These are phyloP conservation scores for Pseudomyrmex pallidus DNA, from an alignment of 1,140 invertebrate genomes.

Conservation along the genomic window DNA sequence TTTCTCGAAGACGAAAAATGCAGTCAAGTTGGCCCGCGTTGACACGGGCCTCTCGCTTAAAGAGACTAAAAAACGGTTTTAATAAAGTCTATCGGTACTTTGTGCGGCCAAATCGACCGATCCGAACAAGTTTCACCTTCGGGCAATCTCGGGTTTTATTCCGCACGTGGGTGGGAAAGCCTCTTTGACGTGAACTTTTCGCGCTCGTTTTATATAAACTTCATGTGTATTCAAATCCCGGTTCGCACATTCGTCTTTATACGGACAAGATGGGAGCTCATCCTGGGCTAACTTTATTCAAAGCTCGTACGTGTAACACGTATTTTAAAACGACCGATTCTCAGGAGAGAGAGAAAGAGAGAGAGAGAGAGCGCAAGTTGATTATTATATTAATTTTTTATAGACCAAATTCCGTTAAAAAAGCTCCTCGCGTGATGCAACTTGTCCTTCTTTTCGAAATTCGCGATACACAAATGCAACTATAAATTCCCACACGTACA, in stretches of 20 bases:
- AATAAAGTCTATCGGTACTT: conserved; percentile 68
- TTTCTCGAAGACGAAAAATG: conserved; percentile 48
- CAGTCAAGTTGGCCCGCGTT: conserved; percentile 22
- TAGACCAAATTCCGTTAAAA: neutral
- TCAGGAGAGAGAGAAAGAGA: neutral
- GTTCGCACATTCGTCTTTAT: conserved; percentile 58
- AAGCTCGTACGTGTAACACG: neutral
- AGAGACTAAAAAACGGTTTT: conserved; percentile 67
- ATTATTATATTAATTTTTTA: conserved; percentile 5
- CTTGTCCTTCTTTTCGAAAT: neutral
- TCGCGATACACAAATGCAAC: no score
- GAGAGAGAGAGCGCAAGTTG: neutral
- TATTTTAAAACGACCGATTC: neutral
- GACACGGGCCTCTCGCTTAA: conserved; percentile 33
- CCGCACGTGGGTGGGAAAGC: conserved; percentile 50
- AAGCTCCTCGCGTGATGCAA: neutral
- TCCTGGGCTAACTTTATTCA: conserved; percentile 30
- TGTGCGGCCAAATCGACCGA: conserved; percentile 28
- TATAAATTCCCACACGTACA: neutral
- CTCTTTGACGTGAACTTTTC: conserved; percentile 67
- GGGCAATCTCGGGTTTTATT: conserved; percentile 63
- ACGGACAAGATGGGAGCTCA: conserved; percentile 41
- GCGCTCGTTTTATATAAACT: conserved; percentile 60
- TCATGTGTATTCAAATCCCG: conserved; percentile 71
- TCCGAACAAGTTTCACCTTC: conserved; percentile 62